Base-by-base conservation (phyloP, 2,888 invertebrate genomes). In the Brachynemurus nebulosus region DNA sequence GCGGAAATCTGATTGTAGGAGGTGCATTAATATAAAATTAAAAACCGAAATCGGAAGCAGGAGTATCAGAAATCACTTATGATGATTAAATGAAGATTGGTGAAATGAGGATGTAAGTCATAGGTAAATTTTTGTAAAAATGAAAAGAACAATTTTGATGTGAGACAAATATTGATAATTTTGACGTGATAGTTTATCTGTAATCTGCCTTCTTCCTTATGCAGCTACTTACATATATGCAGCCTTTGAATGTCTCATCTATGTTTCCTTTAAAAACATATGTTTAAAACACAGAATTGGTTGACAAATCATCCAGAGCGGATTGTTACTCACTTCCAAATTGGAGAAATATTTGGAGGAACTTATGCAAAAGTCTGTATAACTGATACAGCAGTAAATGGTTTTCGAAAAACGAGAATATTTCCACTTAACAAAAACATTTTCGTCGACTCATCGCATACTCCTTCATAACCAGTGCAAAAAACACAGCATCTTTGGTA, bases 171-270 rank as follows among this genome's bases (percentile, higher is more conserved):
- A n/a, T n/a, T n/a, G n/a, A n/a, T n/a, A 23, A 41, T 18, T 35
- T 48, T 18, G 40, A 45, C 12, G 39, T 41, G 11, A 20, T 45
- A 48, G 47, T 16, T 16, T 41, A 6, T 6, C n/a, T 27, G 7
- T 41, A 3, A 18, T 62, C 12, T 59, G 55, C 42, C 50, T 59
- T 18, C 61, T 60, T 18, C 59, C 60, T 14, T 61, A 55, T 42
- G 54, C 53, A 45, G 57, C 54, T n/a, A 53, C 57, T 43, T 18
- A n/a, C n/a, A n/a, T n/a, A 19, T n/a, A 41, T 57, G 51, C 53
- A 59, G 53, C 50, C 59, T 47, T 45, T 54, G n/a, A 52, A 54
- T 40, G 53, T 54, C 2, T 44, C 47, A n/a, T 52, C 52, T 45
- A 52, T 50, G 49, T 49, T 46, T 1, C 55, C 54, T 33, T 46